Conservation (phyloP, 2,113 vertebrate genomes). For the Phyllopteryx taeniolatus region DNA sequence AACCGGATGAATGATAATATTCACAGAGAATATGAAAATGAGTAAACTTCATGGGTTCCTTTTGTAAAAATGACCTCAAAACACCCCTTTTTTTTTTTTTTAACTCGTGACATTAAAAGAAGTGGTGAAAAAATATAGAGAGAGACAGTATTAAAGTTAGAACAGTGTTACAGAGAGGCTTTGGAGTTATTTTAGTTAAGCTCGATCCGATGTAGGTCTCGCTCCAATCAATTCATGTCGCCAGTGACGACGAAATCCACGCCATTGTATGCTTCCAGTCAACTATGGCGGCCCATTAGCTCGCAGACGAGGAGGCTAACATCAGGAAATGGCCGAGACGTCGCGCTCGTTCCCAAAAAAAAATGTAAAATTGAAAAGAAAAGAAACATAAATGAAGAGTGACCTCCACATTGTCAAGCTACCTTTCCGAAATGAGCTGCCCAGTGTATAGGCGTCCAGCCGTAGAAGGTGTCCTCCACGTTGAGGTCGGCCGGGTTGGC, state of each 20-base stretch:
- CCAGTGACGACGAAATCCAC: neutral
- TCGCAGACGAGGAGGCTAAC: constrained; percentile 14
- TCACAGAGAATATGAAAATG: neutral
- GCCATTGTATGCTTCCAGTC: constrained; percentile 14
- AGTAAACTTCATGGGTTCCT: neutral
- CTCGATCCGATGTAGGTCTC: neutral
- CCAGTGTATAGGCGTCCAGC: constrained; percentile 97
- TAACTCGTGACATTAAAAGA: neutral
- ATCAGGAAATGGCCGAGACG: constrained; percentile 65
- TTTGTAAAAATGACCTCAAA: neutral
- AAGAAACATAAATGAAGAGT: neutral
- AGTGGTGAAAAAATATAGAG: neutral
- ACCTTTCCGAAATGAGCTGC: constrained; percentile 97
- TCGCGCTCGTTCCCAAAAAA: neutral
- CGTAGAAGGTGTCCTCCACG: constrained; percentile 93
- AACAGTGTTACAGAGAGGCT: neutral
- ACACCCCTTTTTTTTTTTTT: neutral
- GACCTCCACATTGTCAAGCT: neutral
- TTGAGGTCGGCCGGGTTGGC: constrained; percentile 73
- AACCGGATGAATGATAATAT: neutral
- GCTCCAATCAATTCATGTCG: neutral
- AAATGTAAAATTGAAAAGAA: neutral
- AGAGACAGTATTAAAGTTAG: neutral
- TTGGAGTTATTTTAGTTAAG: neutral
- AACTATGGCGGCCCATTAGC: constrained; percentile 3